Evolutionary conservation across 2,797 vertebrate species (phyloP), one percentile per base, ranked within the genome.

Genomic region (Gambelia wislizenii): DNA sequence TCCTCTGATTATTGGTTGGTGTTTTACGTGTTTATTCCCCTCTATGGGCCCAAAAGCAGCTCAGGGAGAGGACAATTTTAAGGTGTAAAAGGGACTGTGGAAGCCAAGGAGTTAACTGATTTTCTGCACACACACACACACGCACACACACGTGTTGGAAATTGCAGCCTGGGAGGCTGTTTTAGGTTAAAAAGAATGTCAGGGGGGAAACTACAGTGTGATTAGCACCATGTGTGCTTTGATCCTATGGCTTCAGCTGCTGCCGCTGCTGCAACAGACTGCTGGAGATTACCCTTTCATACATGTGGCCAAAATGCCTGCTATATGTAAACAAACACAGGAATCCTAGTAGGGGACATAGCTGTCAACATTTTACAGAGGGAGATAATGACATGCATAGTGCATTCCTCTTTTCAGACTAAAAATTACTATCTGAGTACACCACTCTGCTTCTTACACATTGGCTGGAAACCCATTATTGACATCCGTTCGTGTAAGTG

Each of bases 161-260:
- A 79, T 10, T 54, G 77, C 49, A 79, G 14, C 12, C 27, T 77
- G 75, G 30, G 44, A 77, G 47, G 77, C 49, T n/a, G 77, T 2
- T 79, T 79, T 79, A n/a, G 18, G 33, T 79, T 79, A n/a, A 79
- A n/a, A 54, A 36, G 77, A 78, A 33, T 52, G 47, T 52, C 77
- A 77, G n/a, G 49, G 18, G 13, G 49, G 20, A 54, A 79, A 79
- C 33, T 54, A 54, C 49, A n/a, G 16, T 54, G 77, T 80, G 33
- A 56, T 56, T 80, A 80, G 36, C 52, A 56, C 52, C 78, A 80
- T 80, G n/a, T 80, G 78, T 56, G n/a, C 33, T 52, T 79, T 79
- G 77, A 79, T n/a, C 33, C 77, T 79, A 54, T 54, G 52, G n/a
- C 20, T 80, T 80, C 52, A 56, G 78, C 78, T 36, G 78, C 78